phyloP scores from a whole-genome alignment of 2,888 invertebrate species.

The Drosophila leonis region DNA sequence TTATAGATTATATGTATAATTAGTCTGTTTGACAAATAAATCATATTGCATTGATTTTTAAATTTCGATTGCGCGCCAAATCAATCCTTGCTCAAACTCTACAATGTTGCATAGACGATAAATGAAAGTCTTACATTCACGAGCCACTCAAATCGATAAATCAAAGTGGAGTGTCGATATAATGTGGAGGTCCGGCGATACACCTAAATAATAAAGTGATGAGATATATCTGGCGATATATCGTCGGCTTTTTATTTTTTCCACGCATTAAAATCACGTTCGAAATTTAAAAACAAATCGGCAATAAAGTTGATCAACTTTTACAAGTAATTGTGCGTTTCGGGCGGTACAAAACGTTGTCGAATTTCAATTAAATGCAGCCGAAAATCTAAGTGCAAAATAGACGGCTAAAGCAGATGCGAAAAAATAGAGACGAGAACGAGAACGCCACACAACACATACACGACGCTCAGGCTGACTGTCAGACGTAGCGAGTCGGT shows the following conservation, averaged over 20 bases:
- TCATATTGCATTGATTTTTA: background rate
- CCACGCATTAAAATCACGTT: constrained; percentile 56
- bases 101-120: constrained; percentile 32
- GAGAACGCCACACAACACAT: constrained; percentile 75
- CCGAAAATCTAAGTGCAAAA: constrained; percentile 53
- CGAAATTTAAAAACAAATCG: constrained; percentile 47
- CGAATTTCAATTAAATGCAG: constrained; percentile 21
- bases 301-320: constrained; percentile 19
- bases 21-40: background rate
- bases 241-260: constrained; percentile 64
- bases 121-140: background rate
- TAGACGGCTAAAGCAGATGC: constrained; percentile 67
- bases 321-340: constrained; percentile 32
- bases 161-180: constrained; percentile 16
- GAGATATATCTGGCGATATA: constrained; percentile 59
- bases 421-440: constrained; percentile 71
- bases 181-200: constrained; percentile 40
- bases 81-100: background rate
- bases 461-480: constrained; percentile 68
- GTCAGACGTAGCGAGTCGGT: constrained; percentile 73
- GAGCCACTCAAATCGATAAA: constrained; percentile 20
- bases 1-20: background rate
- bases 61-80: constrained; percentile 18
- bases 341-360: constrained; percentile 1
- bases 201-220: constrained; percentile 48